Evolutionary conservation across 2,888 invertebrate species (phyloP).

Genomic region (Dioctria rufipes): DNA sequence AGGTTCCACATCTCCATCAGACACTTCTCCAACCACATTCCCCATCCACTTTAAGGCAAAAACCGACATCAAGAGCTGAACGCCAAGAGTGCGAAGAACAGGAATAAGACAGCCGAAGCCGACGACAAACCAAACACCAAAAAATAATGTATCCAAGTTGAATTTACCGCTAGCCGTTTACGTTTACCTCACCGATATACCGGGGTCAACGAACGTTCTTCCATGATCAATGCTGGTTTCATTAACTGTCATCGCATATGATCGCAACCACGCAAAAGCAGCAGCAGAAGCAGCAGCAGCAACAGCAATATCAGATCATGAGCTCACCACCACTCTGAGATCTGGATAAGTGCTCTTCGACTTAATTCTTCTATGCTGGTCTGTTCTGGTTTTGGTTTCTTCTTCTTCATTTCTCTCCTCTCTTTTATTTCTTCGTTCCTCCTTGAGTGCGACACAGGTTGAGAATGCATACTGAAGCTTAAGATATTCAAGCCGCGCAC

Average conservation of each 20-base stretch:
- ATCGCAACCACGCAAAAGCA: constrained; percentile 13
- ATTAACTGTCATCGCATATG: constrained; percentile 56
- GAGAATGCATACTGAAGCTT: constrained; percentile 10
- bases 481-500: not conserved
- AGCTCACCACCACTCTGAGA: not conserved
- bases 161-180: constrained; percentile 63
- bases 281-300: not conserved
- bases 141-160: constrained; percentile 59
- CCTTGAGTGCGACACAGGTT: not conserved
- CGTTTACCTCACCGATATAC: constrained; percentile 60
- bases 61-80: constrained; percentile 32
- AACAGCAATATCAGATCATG: not conserved
- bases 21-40: not conserved
- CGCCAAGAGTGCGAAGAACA: constrained; percentile 26
- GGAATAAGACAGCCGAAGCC: constrained; percentile 34
- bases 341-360: not conserved
- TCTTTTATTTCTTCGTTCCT: not conserved
- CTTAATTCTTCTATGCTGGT: constrained; percentile 15
- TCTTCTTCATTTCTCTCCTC: not conserved
- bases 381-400: not conserved
- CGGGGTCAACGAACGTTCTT: constrained; percentile 65
- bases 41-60: constrained; percentile 10
- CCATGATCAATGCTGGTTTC: constrained; percentile 55
- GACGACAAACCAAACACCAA: constrained; percentile 57
- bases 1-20: not conserved